Evolutionary conservation across 30 jellyfish, hydroid and myxozoan genomes (phyloP), one percentile per base, ranked within the genome.

Genomic region (Aurelia sp.): DNA sequence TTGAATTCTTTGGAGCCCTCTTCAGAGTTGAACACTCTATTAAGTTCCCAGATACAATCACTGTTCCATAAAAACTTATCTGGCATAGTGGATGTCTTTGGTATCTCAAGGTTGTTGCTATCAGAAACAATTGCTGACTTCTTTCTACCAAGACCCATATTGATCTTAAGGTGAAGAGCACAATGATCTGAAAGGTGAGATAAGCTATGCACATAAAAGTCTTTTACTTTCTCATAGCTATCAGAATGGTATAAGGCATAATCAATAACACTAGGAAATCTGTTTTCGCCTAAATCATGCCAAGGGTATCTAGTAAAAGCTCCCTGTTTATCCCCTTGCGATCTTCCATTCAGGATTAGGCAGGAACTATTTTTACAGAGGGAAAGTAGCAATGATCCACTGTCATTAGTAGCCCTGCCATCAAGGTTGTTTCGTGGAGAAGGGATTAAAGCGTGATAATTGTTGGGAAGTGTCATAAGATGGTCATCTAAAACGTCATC

Each of bases 141-240:
- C 33, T 27, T 27, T 27, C 21, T 27, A 64, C 17, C 17, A 2
- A n/a, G 60, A 19, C 15, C 21, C 22, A 58, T 68, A 19, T 68
- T 33, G 10, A 19, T 20, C 21, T 58, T 68, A 1, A 68, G 11
- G 11, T 55, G 33, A 3, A 68, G n/a, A 41, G 60, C 15, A 33
- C 75, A 64, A 27, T 64, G 75, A 21, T 64, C 75, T 18, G 75
- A 64, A 64, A 64, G 75, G 27, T 12, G 31, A 27, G 75, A 18
- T 27, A 64, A 21, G 17, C 21, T 64, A 27, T 27, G 17, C 16
- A 64, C 75, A 17, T 13, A 12, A 64, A 64, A 64, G 17, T 27
- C 17, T 21, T 64, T 27, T 18, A 64, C 31, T 21, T 64, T 11
- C 41, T 11, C 17, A 16, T 12, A 12, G 3, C 19, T 64, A 13